A percentile compares a stretch with the other conserved stretches of the same genome.
phyloP scores from a whole-genome alignment of 1,140 invertebrate species.

The Galleria mellonella region DNA sequence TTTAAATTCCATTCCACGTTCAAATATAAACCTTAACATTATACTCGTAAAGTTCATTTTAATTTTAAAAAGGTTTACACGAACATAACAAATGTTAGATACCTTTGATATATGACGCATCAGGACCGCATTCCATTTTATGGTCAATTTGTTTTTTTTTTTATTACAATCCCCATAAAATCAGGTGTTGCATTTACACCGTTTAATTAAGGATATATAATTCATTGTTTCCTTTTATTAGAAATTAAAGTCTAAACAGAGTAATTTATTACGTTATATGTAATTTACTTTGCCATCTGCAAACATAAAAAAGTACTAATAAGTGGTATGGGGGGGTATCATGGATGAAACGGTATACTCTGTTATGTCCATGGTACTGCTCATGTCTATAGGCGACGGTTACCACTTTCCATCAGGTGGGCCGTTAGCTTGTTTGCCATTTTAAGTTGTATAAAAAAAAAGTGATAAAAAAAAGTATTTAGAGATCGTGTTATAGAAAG shows the following conservation, averaged over 20 bases:
- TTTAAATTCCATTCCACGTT: not conserved
- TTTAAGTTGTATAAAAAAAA: too few species aligned
- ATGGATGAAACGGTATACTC: too few species aligned
- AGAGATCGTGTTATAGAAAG: not conserved
- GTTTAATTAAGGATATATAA: not conserved
- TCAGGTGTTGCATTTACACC: slow-evolving; percentile 34
- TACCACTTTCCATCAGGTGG: too few species aligned
- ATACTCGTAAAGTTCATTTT: not conserved
- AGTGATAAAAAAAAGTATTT: too few species aligned
- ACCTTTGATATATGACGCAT: not conserved
- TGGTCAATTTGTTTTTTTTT: slow-evolving; percentile 24
- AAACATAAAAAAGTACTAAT: too few species aligned
- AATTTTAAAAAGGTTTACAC: not conserved
- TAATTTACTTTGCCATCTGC: too few species aligned
- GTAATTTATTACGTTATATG: not conserved
- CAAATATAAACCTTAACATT: not conserved
- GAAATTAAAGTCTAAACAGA: not conserved
- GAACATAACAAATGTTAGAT: slow-evolving; percentile 1
- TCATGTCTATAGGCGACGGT: too few species aligned
- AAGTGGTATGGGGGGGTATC: too few species aligned
- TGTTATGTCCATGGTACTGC: too few species aligned
- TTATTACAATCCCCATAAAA: slow-evolving; percentile 28
- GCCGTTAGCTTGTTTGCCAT: too few species aligned
- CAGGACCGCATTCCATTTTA: slow-evolving; percentile 12
- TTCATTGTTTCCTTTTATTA: too few species aligned